These are phyloP conservation scores for Luffia ferchaultella DNA, from an alignment of 2,888 invertebrate species.

Conservation along the genomic window DNA sequence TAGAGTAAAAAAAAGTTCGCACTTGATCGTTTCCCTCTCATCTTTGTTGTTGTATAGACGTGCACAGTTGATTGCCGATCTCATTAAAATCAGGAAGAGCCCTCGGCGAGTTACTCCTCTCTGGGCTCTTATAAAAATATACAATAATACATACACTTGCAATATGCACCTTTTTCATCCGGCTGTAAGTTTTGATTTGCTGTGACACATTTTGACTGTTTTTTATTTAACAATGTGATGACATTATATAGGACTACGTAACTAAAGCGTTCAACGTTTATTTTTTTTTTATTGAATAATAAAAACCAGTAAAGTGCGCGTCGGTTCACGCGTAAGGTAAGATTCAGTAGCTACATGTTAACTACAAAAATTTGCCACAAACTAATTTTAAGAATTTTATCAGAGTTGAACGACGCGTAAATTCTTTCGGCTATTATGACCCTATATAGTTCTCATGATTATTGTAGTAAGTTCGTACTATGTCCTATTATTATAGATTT, in stretches of 20 bases:
- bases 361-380: too few relatives aligned
- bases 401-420: too few relatives aligned
- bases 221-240: not conserved
- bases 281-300: too few relatives aligned
- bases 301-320: too few relatives aligned
- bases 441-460: too few relatives aligned
- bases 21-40: not conserved
- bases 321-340: too few relatives aligned
- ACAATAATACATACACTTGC: not conserved
- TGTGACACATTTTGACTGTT: not conserved
- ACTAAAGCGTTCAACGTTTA: too few relatives aligned
- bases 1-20: not conserved
- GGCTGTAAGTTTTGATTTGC: not conserved
- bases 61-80: slow-evolving; percentile 4
- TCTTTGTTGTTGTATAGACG: not conserved
- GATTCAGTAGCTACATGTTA: too few relatives aligned
- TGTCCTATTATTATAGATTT: too few relatives aligned
- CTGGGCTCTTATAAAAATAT: not conserved
- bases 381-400: too few relatives aligned
- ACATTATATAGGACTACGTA: not conserved
- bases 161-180: not conserved
- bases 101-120: not conserved
- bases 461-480: too few relatives aligned
- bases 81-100: slow-evolving; percentile 8
- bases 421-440: too few relatives aligned